Evolutionary conservation across 2,888 invertebrate genomes (phyloP).

Genomic region (Marronus borbonicus): DNA sequence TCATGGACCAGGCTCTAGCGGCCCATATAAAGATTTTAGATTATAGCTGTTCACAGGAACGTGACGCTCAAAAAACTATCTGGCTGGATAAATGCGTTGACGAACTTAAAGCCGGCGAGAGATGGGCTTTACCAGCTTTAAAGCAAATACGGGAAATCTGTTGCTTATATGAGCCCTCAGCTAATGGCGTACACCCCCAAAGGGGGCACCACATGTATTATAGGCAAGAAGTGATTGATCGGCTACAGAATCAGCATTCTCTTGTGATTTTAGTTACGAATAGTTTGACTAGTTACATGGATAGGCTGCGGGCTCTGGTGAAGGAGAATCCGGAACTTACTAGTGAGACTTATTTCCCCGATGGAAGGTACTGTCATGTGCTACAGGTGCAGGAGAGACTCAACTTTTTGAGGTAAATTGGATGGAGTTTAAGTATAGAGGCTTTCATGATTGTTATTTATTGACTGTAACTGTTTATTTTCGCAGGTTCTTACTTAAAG

Average conservation of each 20-base stretch:
- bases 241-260: slow-evolving; percentile 92
- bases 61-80: slow-evolving; percentile 95
- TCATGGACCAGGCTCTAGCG: slow-evolving; percentile 95
- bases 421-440: too few relatives aligned
- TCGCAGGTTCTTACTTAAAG: slow-evolving; percentile 88
- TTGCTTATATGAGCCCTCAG: slow-evolving; percentile 90
- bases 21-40: slow-evolving; percentile 98
- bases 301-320: slow-evolving; percentile 80
- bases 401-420: slow-evolving; percentile 80
- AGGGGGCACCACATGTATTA: slow-evolving; percentile 75
- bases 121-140: slow-evolving; percentile 95
- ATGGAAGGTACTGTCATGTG: slow-evolving; percentile 92
- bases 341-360: slow-evolving; percentile 84
- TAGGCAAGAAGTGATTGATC: slow-evolving; percentile 80
- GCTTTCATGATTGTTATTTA: too few relatives aligned
- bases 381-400: slow-evolving; percentile 95
- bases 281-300: slow-evolving; percentile 93
- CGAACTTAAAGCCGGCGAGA: slow-evolving; percentile 88
- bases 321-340: slow-evolving; percentile 84
- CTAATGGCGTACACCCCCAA: slow-evolving; percentile 73
- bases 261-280: slow-evolving; percentile 95
- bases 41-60: slow-evolving; percentile 97
- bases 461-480: background rate
- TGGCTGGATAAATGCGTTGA: slow-evolving; percentile 98
- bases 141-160: slow-evolving; percentile 97